A percentile compares a stretch with the other conserved stretches of the same genome.
Evolutionary conservation across 1,140 invertebrate species (phyloP).

Genomic region (Drosophila dunni): DNA sequence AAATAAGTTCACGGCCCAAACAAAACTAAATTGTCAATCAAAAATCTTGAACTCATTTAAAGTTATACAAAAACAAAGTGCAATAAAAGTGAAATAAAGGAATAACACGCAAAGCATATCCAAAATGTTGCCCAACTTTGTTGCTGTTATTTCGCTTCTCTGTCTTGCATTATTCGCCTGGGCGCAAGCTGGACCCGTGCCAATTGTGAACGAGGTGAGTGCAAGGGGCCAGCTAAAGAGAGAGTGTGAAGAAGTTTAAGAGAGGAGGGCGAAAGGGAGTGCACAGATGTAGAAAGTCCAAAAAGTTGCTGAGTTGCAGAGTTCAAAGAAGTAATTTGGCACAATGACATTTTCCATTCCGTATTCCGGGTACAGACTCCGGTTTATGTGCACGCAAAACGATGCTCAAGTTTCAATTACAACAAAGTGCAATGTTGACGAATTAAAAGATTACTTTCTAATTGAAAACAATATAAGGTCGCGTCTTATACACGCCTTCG

Average conservation of each 20-base stretch:
- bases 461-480: constrained; percentile 26
- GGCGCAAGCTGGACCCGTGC: constrained; percentile 79
- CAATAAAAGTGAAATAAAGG: constrained; percentile 24
- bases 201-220: constrained; percentile 84
- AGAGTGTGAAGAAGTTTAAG: constrained; percentile 11
- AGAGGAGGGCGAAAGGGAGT: background rate
- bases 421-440: constrained; percentile 24
- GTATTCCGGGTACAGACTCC: constrained; percentile 11
- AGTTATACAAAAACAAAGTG: constrained; percentile 37
- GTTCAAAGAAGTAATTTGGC: constrained; percentile 53
- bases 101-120: constrained; percentile 7
- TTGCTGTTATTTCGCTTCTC: constrained; percentile 66
- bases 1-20: constrained; percentile 50
- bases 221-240: background rate
- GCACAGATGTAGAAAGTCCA: constrained; percentile 23
- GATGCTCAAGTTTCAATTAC: constrained; percentile 2
- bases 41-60: constrained; percentile 31
- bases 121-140: constrained; percentile 74
- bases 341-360: constrained; percentile 34
- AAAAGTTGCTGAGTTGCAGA: constrained; percentile 43
- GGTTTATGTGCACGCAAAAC: background rate
- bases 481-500: constrained; percentile 38
- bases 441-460: constrained; percentile 54
- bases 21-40: constrained; percentile 24
- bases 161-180: constrained; percentile 68